Evolutionary conservation across 2,888 invertebrate genomes (phyloP), one percentile per base, ranked within the genome.

Genomic region (Brachypterus glaber): DNA sequence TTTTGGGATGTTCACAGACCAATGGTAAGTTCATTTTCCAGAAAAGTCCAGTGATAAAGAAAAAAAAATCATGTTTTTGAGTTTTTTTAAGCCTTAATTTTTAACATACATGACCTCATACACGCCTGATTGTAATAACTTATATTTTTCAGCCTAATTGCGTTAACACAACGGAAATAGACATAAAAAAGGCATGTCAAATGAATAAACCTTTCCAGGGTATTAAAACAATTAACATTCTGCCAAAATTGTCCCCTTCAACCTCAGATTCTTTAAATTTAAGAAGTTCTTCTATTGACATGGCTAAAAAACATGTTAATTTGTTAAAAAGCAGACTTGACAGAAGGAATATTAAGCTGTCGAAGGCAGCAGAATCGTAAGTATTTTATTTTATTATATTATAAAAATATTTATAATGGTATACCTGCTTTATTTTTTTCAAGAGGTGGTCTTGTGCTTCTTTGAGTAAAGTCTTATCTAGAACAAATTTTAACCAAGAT

Each of bases 1-100:
- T 99, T 99, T 67, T 98, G 98, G 98, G 98, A 99, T 68, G 95
- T 99, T 0, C 97, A 98, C 65, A 74, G 98, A 57, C 98, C 98
- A 7, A 93, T 96, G 82, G 90, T 91, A 64, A 70, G 70, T 58
- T 35, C 5, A 21, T 21, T 21, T 21, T 21, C 9, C 21, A 21
- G 21, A 21, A 9, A 21, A 21, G 9, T 21, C 21, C 5, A 21
- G 9, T 21, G 9, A 21, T 7, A 21, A 21, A 7, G 9, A 21
- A 21, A 21, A 21, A 27, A 11, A 27, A 11, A 4, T 27, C 27
- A 9, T 11, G 12, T 27, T 27, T 34, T 36, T n/a, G n/a, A n/a
- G n/a, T 3, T 9, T 16, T 9, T 16, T 33, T 16, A 35, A 27
- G 5, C 17, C 8, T 18, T 24, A 11, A 16, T 35, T 29, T 17